These are phyloP conservation scores for Enteromius fasciolatus DNA, from an alignment of 2,797 vertebrate species.

Conservation along the genomic window DNA sequence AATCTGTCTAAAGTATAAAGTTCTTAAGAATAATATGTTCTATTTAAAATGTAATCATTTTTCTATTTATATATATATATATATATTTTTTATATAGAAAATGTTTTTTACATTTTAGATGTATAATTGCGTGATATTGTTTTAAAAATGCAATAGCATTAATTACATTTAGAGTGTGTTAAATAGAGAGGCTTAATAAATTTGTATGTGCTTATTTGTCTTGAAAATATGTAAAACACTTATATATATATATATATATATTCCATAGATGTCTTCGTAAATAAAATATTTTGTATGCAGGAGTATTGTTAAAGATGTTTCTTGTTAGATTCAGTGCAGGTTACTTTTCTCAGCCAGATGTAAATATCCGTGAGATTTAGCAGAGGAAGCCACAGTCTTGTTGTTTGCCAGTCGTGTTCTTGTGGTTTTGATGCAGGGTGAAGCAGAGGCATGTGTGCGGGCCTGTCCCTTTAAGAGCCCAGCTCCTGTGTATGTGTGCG, in stretches of 20 bases:
- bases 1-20: background rate
- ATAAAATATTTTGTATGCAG: background rate
- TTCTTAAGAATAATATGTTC: background rate
- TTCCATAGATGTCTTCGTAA: background rate
- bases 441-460: conserved; percentile 16
- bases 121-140: background rate
- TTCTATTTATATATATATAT: too few relatives aligned
- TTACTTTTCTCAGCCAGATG: background rate
- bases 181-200: background rate
- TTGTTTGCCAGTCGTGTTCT: conserved; percentile 18
- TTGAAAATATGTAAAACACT: too few relatives aligned
- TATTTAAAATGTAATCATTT: background rate
- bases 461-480: conserved; percentile 50
- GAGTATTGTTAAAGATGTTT: background rate
- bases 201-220: background rate
- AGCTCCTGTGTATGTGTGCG: background rate
- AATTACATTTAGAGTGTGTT: background rate
- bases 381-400: conserved; percentile 17
- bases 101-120: background rate
- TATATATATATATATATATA: background rate
- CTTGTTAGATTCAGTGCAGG: background rate
- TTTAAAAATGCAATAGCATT: background rate
- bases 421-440: conserved; percentile 26
- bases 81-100: background rate
- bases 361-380: background rate